phyloP scores from a whole-genome alignment of 2,797 vertebrate species.

The Lepidocolaptes lacrymiger region DNA sequence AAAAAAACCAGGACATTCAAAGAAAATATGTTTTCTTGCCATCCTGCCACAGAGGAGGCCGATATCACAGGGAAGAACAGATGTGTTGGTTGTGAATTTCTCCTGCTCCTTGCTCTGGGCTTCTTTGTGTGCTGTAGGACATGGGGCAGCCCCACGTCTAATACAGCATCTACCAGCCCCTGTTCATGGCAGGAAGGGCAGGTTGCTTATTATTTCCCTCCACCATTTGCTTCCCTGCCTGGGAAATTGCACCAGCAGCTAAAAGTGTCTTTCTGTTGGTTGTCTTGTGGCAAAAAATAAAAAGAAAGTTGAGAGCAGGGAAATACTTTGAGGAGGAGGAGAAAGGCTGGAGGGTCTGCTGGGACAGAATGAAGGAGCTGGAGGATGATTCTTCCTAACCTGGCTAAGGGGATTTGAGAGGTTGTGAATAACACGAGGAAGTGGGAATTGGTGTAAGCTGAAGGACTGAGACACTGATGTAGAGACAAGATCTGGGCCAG shows the following conservation, averaged over 20 bases:
- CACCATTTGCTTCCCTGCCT: not conserved
- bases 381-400: not conserved
- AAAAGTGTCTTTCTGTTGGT: rapidly evolving
- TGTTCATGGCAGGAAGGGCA: not conserved
- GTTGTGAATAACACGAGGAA: not conserved
- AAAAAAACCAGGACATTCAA: not conserved
- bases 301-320: not conserved
- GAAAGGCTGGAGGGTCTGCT: not conserved
- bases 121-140: not conserved
- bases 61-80: not conserved
- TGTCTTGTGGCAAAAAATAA: not conserved
- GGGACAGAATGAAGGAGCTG: not conserved
- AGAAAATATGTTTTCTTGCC: not conserved
- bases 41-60: not conserved
- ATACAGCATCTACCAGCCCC: not conserved
- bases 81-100: rapidly evolving
- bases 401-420: not conserved
- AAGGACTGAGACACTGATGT: not conserved
- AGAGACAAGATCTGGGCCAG: not conserved
- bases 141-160: not conserved
- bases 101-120: not conserved
- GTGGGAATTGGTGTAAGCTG: not conserved
- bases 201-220: not conserved
- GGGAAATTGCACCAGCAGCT: not conserved
- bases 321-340: not conserved